phyloP scores from a whole-genome alignment of 2,113 vertebrate species.

The Aviceda subcristata region DNA sequence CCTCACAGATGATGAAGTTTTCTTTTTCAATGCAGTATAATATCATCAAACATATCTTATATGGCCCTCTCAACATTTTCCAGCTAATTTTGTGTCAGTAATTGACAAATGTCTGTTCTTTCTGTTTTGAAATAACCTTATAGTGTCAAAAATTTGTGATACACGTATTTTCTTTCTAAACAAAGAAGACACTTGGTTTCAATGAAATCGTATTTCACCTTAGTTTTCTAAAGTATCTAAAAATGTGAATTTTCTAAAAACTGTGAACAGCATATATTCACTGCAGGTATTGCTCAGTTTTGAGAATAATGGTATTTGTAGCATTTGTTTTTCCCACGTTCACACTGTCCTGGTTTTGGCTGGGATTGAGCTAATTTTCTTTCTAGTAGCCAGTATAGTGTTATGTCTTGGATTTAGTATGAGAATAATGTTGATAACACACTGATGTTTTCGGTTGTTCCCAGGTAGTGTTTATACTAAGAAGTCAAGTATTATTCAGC shows the following conservation, averaged over 20 bases:
- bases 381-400: no score
- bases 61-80: background rate
- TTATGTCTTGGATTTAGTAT: no score
- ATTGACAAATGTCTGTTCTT: background rate
- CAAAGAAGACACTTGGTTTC: background rate
- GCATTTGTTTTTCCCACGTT: background rate
- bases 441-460: no score
- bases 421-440: no score
- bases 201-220: background rate
- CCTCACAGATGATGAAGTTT: background rate
- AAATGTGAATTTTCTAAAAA: background rate
- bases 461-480: no score
- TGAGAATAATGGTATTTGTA: background rate
- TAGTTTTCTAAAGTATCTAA: background rate
- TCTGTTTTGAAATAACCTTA: background rate
- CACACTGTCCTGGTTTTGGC: no score
- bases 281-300: background rate
- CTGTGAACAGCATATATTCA: background rate
- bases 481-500: no score
- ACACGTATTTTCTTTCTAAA: background rate
- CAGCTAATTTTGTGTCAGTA: background rate
- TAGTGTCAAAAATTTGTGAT: background rate
- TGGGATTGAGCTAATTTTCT: no score
- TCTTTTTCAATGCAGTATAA: background rate
- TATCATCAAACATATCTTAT: background rate